Conservation (phyloP, 2,113 vertebrate species). For the Nannospalax galili region DNA sequence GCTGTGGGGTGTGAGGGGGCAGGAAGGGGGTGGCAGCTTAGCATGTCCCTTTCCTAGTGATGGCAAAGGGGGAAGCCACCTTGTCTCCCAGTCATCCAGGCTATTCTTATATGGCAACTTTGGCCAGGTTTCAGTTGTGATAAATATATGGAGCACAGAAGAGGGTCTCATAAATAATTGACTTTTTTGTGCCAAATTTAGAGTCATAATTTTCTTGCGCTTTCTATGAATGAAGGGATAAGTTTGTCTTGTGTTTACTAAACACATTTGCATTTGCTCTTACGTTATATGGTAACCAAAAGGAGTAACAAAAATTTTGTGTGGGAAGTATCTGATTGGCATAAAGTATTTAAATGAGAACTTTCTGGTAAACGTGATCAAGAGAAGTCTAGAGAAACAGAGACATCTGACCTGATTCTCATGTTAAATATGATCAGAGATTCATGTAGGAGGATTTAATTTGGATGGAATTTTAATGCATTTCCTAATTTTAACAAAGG, state of each 20-base stretch:
- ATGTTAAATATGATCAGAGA: background rate
- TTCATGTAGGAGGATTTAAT: background rate
- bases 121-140: background rate
- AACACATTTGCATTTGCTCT: constrained; percentile 43
- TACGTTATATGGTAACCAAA: constrained; percentile 7
- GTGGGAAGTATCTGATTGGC: background rate
- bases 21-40: background rate
- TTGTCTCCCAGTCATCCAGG: background rate
- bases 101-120: background rate
- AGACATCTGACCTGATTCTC: background rate
- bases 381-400: background rate
- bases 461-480: background rate
- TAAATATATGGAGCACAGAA: background rate
- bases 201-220: background rate
- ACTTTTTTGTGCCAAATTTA: background rate
- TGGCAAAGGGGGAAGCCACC: background rate
- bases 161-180: background rate
- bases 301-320: constrained; percentile 27
- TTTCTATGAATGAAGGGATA: constrained; percentile 11
- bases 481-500: constrained; percentile 23
- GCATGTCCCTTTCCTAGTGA: too few relatives aligned
- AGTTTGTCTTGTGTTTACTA: constrained; percentile 26
- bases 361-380: background rate
- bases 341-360: constrained; percentile 17
- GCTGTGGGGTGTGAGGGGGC: background rate